Conservation (phyloP, 2,888 invertebrate species). For the Tachina lurida region DNA sequence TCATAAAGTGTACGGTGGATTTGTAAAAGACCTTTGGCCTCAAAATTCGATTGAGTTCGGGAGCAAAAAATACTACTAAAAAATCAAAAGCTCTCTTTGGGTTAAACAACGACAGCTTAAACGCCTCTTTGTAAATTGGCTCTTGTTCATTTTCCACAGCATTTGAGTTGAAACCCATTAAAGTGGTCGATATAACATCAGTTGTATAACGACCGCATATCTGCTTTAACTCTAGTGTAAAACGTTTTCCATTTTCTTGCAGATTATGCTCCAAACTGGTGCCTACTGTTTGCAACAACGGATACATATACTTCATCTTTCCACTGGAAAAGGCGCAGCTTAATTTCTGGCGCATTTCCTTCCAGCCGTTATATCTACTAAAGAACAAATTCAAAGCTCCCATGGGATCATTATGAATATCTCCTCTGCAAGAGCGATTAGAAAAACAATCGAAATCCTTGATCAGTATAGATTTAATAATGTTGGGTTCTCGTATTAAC, state of each 20-base stretch:
- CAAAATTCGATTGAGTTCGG: conserved; percentile 4
- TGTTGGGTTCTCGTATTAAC: conserved; percentile 81
- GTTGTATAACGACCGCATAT: conserved; percentile 79
- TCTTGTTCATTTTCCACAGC: conserved; percentile 43
- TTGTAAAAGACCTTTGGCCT: background rate
- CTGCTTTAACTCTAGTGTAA: conserved; percentile 73
- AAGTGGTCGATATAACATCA: conserved; percentile 78
- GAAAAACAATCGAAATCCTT: conserved; percentile 78
- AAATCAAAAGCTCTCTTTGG: conserved; percentile 23
- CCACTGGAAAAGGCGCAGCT: conserved; percentile 76
- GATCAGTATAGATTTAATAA: conserved; percentile 82
- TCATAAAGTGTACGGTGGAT: conserved; percentile 16
- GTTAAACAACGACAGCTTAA: conserved; percentile 9
- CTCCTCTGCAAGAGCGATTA: conserved; percentile 78
- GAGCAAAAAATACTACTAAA: conserved; percentile 25
- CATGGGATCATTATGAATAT: conserved; percentile 74
- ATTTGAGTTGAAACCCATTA: conserved; percentile 75
- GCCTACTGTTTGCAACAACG: conserved; percentile 74
- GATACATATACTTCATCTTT: conserved; percentile 78
- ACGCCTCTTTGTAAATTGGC: background rate
- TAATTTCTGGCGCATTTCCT: conserved; percentile 76
- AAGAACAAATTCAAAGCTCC: conserved; percentile 76
- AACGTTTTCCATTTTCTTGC: conserved; percentile 5
- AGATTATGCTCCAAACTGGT: conserved; percentile 74
- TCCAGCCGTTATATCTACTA: conserved; percentile 77